These are phyloP conservation scores for Lissonota sp. DNA, from an alignment of 2,888 invertebrate species.

Conservation along the genomic window DNA sequence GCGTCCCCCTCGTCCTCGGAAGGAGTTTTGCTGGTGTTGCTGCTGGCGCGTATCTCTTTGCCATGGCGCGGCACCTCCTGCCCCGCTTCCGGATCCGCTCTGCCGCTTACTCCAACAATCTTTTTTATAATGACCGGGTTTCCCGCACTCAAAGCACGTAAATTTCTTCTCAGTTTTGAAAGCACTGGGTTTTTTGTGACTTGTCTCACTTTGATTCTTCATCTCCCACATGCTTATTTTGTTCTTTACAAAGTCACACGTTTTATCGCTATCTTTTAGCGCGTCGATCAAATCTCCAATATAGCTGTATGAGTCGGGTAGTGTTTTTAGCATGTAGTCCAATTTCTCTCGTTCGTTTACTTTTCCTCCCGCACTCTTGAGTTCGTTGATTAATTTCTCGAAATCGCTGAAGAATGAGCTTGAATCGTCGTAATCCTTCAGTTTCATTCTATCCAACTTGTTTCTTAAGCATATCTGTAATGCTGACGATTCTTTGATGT, in stretches of 20 bases:
- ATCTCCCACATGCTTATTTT: constrained; percentile 65
- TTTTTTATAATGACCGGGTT: constrained; percentile 62
- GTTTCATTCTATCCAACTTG: constrained; percentile 49
- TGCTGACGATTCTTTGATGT: constrained; percentile 27
- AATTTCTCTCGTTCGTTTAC: constrained; percentile 68
- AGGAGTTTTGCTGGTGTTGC: constrained; percentile 24
- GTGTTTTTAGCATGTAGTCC: constrained; percentile 69
- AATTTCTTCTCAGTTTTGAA: constrained; percentile 52
- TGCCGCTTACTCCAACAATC: constrained; percentile 51
- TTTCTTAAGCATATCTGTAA: constrained; percentile 44
- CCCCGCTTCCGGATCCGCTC: constrained; percentile 33
- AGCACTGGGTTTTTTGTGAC: constrained; percentile 56
- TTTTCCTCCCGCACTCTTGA: constrained; percentile 67
- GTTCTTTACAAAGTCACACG: constrained; percentile 68
- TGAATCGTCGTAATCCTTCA: constrained; percentile 61
- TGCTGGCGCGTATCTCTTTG: constrained; percentile 46
- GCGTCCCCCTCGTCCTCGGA: constrained; percentile 15
- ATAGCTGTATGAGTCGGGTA: constrained; percentile 69
- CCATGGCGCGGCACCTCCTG: constrained; percentile 23
- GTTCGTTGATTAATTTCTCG: constrained; percentile 67
- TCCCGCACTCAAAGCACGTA: constrained; percentile 62
- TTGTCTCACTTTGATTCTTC: constrained; percentile 54
- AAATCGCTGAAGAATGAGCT: constrained; percentile 65
- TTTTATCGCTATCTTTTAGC: constrained; percentile 65
- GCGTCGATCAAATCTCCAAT: constrained; percentile 69